Evolutionary conservation across 2,113 vertebrate genomes (phyloP), one percentile per base, ranked within the genome.

Genomic region (Bubo bubo): DNA sequence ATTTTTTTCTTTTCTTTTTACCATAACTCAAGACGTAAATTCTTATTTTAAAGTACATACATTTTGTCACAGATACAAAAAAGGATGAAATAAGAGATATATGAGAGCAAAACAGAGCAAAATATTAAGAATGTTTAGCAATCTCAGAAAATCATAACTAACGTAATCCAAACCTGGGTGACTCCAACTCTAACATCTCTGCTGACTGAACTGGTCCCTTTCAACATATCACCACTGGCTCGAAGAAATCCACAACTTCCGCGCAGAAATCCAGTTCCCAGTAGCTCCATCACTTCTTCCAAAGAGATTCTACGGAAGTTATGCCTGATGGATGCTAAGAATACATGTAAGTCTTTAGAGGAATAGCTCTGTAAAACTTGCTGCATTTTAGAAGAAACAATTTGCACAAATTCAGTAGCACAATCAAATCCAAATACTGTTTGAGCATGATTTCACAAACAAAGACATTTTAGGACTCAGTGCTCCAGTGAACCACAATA

Each of bases 221-320:
- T 99, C 96, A 99, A 96, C 97, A 99, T 99, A 97, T 99, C 99
- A 5, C 99, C 99, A 63, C 99, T 98, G 96, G 98, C 98, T 96
- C 99, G 98, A 32, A 99, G 98, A 96, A 99, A 99, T 60, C 99
- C 98, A 15, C 97, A 98, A 60, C 98, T 99, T 23, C 99, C 99
- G 37, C 99, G 98, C 26, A 99, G 97, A 98, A 99, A 99, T 23
- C 99, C 99, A 76, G 97, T 98, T 68, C 98, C 98, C 89, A 99
- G 70, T n/a, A 99, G 98, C 70, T 99, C 98, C 98, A 99, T 98
- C 86, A 98, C 99, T 93, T 99, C 99, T 94, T 99, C 98, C 97
- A 99, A 96, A 82, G 98, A 98, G 74, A 97, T 96, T 76, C 92
- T 98, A 63, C 97, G 97, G n/a, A 97, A 73, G 37, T 95, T 98